Base-by-base conservation (phyloP, 2,113 vertebrate species). In the Strigops habroptila region DNA sequence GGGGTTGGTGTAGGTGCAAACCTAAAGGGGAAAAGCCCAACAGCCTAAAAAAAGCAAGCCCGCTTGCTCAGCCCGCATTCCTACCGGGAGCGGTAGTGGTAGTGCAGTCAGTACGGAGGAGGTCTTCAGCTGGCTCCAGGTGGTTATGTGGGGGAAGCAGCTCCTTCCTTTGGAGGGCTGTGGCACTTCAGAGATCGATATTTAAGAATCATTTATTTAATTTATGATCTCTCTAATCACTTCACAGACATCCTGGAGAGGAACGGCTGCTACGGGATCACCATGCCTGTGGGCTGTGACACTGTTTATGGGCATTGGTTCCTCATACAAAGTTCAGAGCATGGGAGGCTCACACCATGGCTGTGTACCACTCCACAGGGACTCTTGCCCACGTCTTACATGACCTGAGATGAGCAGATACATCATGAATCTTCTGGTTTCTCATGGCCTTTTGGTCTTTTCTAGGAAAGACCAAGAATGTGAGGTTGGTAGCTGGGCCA, bases 321-420 rank as follows among this genome's bases (percentile, higher is more conserved):
- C 27, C 31, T 23, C 31, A 33, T 9, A 23, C 15, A 33, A 10
- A 22, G 21, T 9, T 62, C 12, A 7, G 24, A 35, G 25, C 18
- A 8, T 5, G 11, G 12, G 44, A 57, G 31, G 27, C 51, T 13
- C 35, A 8, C 0, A 0, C 35, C 33, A 6, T 5, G 16, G 10
- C 43, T 67, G 5, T 4, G 17, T 14, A 11, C 43, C 3, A 0
- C 27, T 46, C 12, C 14, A 1, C 35, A 4, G 10, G 22, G 35
- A 10, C 35, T 15, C 19, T 57, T 22, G 12, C 65, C 41, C 4
- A 0, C 39, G 53, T 39, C 31, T 30, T 31, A 7, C 0, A 0
- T 37, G 39, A 18, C 44, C 44, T 49, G 28, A 80, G 31, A 49
- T n/a, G 8, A 30, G 18, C 23, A 35, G 19, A 44, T 28, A 24